Base-by-base conservation (phyloP, 2,113 vertebrate genomes). In the Elachura formosa region DNA sequence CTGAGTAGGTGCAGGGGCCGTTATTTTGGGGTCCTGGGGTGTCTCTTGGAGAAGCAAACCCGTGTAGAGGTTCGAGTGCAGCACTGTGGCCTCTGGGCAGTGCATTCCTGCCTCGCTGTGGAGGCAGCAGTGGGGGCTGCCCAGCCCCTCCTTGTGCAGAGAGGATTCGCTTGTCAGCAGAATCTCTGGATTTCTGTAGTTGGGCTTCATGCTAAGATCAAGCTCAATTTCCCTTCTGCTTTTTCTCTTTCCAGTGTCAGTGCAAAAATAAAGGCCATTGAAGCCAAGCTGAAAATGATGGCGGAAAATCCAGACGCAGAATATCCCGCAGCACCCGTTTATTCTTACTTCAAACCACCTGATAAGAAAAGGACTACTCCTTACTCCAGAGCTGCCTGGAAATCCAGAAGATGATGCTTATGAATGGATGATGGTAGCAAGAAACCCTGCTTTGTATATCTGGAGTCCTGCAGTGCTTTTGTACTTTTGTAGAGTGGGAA, bases 241-340 rank as follows among this genome's bases (percentile, higher is more conserved):
- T 81, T 84, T 93, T 67, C 75, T 95, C 90, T 96, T 87, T 81
- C 48, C 96, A 99, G 99, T 34, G 98, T 99, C 83, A 99, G 98
- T 84, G 99, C 99, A 24, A 99, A 99, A 97, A 99, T 99, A 91
- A 99, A 99, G 83, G 99, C 99, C 94, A 99, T 99, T 52, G 99
- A 99, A 97, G 99, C 99, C 86, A 99, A 99, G 97, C 98, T 99
- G 94, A 99, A 99, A 97, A 99, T 99, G 99, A 99, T 99, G 99
- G 99, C 99, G 52, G 99, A 99, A 94, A 99, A 99, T 74, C 99
- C 99, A 14, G 99, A 99, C 1, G 98, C 98, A 0, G 98, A 99
- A 86, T 98, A 98, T 72, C 97, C 98, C 1, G 98, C 98, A 31
- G 98, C 99, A 3, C 98, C 99, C 5, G 97, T 99, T 34, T 99